Evolutionary conservation across 1,140 invertebrate species (phyloP).

Genomic region (Hyposmocoma kahamanoa): DNA sequence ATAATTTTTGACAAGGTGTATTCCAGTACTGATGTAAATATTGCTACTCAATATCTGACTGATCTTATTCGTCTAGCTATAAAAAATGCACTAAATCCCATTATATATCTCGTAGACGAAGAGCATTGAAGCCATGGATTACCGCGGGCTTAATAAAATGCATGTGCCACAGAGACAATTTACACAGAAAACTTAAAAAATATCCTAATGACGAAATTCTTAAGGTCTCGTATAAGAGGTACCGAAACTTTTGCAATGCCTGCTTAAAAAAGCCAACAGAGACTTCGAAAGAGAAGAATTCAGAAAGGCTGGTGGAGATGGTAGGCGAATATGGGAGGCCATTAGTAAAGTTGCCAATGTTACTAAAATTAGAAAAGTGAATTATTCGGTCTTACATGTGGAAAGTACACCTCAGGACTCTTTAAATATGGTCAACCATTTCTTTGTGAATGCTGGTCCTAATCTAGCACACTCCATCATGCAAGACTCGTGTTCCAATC

Average conservation of each 20-base stretch:
- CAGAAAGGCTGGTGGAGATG: background rate
- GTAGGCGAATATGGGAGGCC: background rate
- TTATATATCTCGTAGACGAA: background rate
- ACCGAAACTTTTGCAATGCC: background rate
- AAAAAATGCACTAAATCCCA: background rate
- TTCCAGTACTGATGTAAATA: background rate
- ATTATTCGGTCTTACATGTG: too few species aligned
- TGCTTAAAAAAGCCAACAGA: background rate
- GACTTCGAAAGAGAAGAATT: background rate
- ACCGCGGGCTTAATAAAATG: background rate
- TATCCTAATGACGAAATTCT: constrained; percentile 1
- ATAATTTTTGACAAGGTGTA: background rate
- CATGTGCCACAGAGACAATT: background rate
- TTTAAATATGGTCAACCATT: too few species aligned
- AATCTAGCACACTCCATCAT: too few species aligned
- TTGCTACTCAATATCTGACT: background rate
- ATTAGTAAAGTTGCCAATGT: too few species aligned
- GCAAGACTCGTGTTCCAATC: too few species aligned
- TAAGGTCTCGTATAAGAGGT: background rate
- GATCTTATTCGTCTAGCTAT: background rate
- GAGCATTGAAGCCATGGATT: constrained; percentile 1
- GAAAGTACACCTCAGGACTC: too few species aligned
- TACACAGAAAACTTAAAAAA: constrained; percentile 1
- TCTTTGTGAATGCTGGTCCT: too few species aligned
- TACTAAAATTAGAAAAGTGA: too few species aligned